phyloP scores from a whole-genome alignment of 2,888 invertebrate genomes.

The Patella ulyssiponensis region DNA sequence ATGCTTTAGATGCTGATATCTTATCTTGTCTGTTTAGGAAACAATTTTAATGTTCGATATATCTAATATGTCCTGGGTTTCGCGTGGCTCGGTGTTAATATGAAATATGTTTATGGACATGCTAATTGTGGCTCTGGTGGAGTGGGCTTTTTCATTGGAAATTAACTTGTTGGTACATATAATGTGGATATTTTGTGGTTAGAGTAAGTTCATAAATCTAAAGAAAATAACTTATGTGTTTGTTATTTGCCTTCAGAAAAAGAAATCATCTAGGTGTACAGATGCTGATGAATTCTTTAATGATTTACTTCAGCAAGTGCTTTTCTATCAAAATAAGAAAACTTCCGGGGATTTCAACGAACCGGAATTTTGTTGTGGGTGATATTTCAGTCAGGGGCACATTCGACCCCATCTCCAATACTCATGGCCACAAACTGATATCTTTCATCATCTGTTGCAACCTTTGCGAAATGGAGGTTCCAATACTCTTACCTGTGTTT shows the following conservation, averaged over 20 bases:
- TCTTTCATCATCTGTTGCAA: neutral
- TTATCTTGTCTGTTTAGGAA: slow-evolving; percentile 13
- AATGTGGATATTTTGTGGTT: neutral
- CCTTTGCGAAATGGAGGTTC: neutral
- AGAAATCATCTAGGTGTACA: neutral
- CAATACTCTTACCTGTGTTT: neutral
- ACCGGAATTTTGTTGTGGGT: neutral
- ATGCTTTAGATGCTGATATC: slow-evolving; percentile 5
- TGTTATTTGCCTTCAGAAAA: neutral
- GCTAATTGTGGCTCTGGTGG: slow-evolving; percentile 25
- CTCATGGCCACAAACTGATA: neutral
- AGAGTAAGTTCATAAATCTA: neutral
- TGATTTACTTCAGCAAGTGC: neutral
- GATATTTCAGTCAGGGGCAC: neutral
- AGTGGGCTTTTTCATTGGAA: slow-evolving; percentile 21
- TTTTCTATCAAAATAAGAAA: neutral
- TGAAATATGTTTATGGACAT: slow-evolving; percentile 15
- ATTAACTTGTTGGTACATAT: slow-evolving; percentile 6
- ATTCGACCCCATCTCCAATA: neutral
- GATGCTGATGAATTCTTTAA: neutral
- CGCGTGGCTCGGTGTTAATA: slow-evolving; percentile 22
- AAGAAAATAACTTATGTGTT: neutral
- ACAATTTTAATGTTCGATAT: slow-evolving; percentile 14
- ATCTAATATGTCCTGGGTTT: slow-evolving; percentile 4
- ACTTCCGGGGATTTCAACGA: neutral